A percentile compares a stretch with the other conserved stretches of the same genome.
phyloP scores from a whole-genome alignment of 2,888 invertebrate species.

The Agriopis marginaria region DNA sequence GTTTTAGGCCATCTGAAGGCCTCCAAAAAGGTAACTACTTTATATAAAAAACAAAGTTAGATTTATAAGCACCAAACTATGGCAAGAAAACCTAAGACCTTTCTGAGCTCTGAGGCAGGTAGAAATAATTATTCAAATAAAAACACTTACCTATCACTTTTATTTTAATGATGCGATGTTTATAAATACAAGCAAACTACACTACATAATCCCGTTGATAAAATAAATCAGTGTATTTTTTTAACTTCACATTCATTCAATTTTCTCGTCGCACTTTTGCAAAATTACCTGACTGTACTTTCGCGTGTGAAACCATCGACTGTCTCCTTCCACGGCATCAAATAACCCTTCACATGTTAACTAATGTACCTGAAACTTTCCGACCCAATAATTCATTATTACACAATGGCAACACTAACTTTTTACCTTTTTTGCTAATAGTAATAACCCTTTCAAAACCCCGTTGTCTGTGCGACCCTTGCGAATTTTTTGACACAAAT shows the following conservation, averaged over 20 bases:
- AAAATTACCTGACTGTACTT: conserved; percentile 72
- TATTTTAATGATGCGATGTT: no score
- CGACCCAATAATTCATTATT: conserved; percentile 86
- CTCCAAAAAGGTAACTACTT: no score
- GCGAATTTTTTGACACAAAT: conserved; percentile 83
- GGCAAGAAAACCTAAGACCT: no score
- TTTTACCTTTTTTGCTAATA: conserved; percentile 68
- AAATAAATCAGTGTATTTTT: background rate
- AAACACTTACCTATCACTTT: no score
- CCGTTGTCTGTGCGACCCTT: conserved; percentile 79
- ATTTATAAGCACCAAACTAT: no score
- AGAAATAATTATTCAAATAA: no score
- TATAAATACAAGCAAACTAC: no score
- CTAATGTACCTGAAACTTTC: conserved; percentile 85
- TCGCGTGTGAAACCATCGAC: conserved; percentile 79
- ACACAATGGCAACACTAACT: conserved; percentile 81
- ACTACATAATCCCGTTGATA: background rate
- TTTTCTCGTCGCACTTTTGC: conserved; percentile 12
- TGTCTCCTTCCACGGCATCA: conserved; percentile 75
- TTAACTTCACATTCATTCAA: background rate
- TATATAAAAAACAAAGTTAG: no score
- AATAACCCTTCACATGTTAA: conserved; percentile 80
- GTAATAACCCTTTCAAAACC: conserved; percentile 79
- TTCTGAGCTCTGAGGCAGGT: no score
- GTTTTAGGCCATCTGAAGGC: no score